Evolutionary conservation across 2,797 vertebrate species (phyloP).

Genomic region (Sebastiscus tertius): DNA sequence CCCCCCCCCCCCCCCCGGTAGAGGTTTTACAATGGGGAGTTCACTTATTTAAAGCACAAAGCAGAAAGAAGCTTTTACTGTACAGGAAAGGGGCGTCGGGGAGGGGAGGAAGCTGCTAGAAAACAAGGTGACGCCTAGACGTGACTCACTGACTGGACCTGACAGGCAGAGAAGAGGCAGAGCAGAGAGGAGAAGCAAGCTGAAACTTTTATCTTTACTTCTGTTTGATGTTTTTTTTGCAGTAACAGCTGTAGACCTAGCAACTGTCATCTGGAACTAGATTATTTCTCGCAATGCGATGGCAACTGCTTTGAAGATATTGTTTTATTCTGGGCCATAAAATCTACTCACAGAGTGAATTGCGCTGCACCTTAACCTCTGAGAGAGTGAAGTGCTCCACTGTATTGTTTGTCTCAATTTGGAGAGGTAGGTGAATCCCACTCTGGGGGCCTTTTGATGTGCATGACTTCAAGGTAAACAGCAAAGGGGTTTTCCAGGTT

Average conservation of each 20-base stretch:
- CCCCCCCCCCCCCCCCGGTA: too few relatives aligned
- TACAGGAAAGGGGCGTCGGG: conserved; percentile 65
- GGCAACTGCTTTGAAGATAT: conserved; percentile 27
- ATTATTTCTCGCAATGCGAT: conserved; percentile 22
- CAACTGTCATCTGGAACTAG: neutral
- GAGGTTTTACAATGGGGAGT: conserved; percentile 53
- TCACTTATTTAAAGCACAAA: conserved; percentile 52
- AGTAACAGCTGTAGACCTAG: neutral
- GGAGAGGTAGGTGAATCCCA: conserved; percentile 63
- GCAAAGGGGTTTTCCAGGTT: conserved; percentile 22
- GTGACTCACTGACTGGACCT: conserved; percentile 28
- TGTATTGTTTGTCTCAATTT: conserved; percentile 20
- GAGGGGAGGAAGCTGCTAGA: conserved; percentile 54
- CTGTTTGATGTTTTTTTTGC: neutral
- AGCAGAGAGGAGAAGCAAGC: neutral
- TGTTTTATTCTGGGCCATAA: conserved; percentile 52
- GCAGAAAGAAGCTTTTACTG: conserved; percentile 31
- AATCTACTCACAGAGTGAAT: conserved; percentile 19
- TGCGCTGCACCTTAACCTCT: conserved; percentile 18
- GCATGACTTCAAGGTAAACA: conserved; percentile 40
- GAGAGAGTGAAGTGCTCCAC: conserved; percentile 16
- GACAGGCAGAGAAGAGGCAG: neutral
- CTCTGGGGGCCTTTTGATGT: neutral
- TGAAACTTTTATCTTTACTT: neutral
- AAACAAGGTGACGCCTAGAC: conserved; percentile 72